Evolutionary conservation across 2,888 invertebrate genomes (phyloP).

Genomic region (Ferrisia virgata): DNA sequence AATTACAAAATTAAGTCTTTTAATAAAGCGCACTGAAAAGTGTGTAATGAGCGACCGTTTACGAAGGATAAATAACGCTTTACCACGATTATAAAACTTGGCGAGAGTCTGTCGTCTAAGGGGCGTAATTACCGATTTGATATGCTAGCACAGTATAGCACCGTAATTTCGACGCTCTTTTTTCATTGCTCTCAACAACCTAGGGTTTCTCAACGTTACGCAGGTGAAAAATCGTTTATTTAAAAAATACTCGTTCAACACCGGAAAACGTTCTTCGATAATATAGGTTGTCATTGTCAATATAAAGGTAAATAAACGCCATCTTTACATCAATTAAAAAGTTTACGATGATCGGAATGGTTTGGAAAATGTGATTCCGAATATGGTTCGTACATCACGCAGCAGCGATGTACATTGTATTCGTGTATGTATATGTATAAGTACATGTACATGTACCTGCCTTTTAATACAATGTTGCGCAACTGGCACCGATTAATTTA

Average conservation of each 20-base stretch:
- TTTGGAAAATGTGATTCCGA: neutral
- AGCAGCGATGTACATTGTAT: no score
- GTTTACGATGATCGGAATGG: neutral
- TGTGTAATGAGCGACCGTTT: conserved; percentile 38
- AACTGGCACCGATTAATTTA: neutral
- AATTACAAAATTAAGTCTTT: conserved; percentile 12
- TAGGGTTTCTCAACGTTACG: neutral
- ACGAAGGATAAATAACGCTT: conserved; percentile 37
- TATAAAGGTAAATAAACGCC: neutral
- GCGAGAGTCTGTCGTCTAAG: neutral
- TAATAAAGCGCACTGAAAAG: conserved; percentile 2
- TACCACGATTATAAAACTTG: conserved; percentile 30
- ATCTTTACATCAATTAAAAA: neutral
- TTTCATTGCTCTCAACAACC: neutral
- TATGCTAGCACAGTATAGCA: conserved; percentile 28
- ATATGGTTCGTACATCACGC: neutral
- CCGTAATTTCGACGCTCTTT: neutral
- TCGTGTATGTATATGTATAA: no score
- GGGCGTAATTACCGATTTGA: conserved; percentile 42
- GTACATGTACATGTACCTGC: no score
- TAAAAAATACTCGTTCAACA: neutral
- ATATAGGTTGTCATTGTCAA: neutral
- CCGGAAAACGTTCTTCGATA: neutral
- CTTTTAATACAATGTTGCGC: neutral
- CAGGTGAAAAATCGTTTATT: neutral